Evolutionary conservation across 2,113 vertebrate genomes (phyloP).

Genomic region (Danio rerio): DNA sequence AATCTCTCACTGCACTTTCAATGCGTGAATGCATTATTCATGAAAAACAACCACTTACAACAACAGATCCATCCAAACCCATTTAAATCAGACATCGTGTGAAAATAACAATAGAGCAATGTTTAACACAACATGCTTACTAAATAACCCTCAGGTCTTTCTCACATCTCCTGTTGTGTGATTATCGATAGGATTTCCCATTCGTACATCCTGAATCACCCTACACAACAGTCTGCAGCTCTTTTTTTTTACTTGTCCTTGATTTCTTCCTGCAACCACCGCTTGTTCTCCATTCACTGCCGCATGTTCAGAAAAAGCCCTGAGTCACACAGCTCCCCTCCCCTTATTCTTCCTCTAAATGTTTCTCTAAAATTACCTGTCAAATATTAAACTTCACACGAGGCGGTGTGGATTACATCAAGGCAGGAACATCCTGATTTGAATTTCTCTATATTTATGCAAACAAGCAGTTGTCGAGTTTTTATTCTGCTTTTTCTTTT

Average conservation of each 20-base stretch:
- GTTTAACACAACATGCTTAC: background rate
- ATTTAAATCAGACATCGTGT: background rate
- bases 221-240: background rate
- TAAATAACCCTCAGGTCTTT: slow-evolving; percentile 3
- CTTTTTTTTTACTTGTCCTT: slow-evolving; percentile 10
- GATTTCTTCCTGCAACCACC: slow-evolving; percentile 31
- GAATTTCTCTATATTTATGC: background rate
- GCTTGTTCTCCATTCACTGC: slow-evolving; percentile 50
- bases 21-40: background rate
- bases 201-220: slow-evolving; percentile 10
- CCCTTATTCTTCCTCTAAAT: slow-evolving; percentile 12
- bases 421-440: background rate
- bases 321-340: background rate
- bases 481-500: slow-evolving; percentile 3
- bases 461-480: background rate
- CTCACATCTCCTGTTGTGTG: slow-evolving; percentile 10
- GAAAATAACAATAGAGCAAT: background rate
- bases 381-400: slow-evolving; percentile 16
- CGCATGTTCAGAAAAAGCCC: slow-evolving; percentile 2
- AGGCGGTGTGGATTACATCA: background rate
- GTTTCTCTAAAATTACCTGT: slow-evolving; percentile 20
- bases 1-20: background rate
- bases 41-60: background rate
- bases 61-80: background rate
- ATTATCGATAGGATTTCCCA: slow-evolving; percentile 28